Percentiles rank a stretch among this genome's conserved stretches.
These are phyloP conservation scores for Parnassius smintheus DNA, from an alignment of 2,888 invertebrate genomes.

Conservation along the genomic window DNA sequence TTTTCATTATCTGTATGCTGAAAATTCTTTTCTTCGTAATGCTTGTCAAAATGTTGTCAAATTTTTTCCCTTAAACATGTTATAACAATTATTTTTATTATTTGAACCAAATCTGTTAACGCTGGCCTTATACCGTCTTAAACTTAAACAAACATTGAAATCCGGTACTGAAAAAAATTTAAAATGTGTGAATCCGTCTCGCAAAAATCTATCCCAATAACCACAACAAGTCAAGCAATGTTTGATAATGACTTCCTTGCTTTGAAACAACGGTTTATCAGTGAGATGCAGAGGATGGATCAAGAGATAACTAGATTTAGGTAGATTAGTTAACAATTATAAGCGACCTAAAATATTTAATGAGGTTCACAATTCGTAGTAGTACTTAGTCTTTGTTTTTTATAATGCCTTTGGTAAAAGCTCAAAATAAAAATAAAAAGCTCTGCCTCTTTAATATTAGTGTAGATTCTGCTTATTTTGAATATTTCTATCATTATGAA, in stretches of 20 bases:
- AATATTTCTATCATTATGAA: too few species aligned
- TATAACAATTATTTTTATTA: background rate
- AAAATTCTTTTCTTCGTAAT: background rate
- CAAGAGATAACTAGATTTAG: constrained; percentile 54
- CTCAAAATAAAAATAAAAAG: too few species aligned
- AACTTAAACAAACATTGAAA: constrained; percentile 4
- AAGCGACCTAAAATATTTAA: too few species aligned
- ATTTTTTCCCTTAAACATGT: constrained; percentile 5
- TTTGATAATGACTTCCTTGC: constrained; percentile 47
- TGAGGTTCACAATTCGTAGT: too few species aligned
- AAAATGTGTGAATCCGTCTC: constrained; percentile 23
- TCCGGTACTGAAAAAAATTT: background rate
- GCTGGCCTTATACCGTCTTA: too few species aligned
- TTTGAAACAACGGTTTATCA: constrained; percentile 48
- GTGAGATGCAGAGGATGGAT: constrained; percentile 53
- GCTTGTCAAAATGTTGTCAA: constrained; percentile 9
- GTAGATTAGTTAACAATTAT: constrained; percentile 32
- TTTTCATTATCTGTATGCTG: background rate
- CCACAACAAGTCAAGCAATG: constrained; percentile 41
- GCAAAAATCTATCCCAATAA: constrained; percentile 41
- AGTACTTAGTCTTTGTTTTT: too few species aligned
- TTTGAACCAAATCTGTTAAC: too few species aligned
- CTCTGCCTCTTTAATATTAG: too few species aligned
- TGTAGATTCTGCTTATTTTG: too few species aligned
- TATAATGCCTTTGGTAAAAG: too few species aligned